Evolutionary conservation across 2,888 invertebrate genomes (phyloP).

Genomic region (Leistus spinibarbis): DNA sequence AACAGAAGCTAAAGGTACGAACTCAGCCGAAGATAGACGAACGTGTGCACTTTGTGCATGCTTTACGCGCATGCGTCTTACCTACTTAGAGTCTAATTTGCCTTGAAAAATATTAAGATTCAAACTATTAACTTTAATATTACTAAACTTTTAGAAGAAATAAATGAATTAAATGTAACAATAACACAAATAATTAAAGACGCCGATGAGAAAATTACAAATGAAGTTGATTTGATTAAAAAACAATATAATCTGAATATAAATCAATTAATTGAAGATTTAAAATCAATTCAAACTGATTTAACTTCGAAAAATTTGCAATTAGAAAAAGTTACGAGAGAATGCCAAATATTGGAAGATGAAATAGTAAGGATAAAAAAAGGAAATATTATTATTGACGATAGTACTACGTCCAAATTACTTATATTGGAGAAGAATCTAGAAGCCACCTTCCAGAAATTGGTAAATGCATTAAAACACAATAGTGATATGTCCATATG

Average conservation of each 20-base stretch:
- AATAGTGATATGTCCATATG: too few relatives aligned
- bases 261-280: conserved; percentile 62
- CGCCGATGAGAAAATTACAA: conserved; percentile 62
- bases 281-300: conserved; percentile 64
- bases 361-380: conserved; percentile 58
- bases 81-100: too few relatives aligned
- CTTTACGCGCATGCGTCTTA: too few relatives aligned
- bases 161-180: conserved; percentile 59
- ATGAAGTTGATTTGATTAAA: conserved; percentile 64
- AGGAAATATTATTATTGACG: conserved; percentile 54
- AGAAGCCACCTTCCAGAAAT: conserved; percentile 65
- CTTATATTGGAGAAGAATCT: conserved; percentile 62
- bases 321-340: conserved; percentile 62
- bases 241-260: conserved; percentile 65
- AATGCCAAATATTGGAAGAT: conserved; percentile 61
- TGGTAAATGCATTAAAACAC: too few relatives aligned
- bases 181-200: conserved; percentile 63
- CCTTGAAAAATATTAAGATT: too few relatives aligned
- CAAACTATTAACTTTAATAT: background rate
- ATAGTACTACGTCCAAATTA: conserved; percentile 51
- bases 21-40: too few relatives aligned
- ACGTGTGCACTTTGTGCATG: too few relatives aligned
- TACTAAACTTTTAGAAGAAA: conserved; percentile 60
- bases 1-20: conserved; percentile 52
- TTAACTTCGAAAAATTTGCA: conserved; percentile 63